Evolutionary conservation across 2,888 invertebrate species (phyloP).

Genomic region (Pandemis cinnamomeana): DNA sequence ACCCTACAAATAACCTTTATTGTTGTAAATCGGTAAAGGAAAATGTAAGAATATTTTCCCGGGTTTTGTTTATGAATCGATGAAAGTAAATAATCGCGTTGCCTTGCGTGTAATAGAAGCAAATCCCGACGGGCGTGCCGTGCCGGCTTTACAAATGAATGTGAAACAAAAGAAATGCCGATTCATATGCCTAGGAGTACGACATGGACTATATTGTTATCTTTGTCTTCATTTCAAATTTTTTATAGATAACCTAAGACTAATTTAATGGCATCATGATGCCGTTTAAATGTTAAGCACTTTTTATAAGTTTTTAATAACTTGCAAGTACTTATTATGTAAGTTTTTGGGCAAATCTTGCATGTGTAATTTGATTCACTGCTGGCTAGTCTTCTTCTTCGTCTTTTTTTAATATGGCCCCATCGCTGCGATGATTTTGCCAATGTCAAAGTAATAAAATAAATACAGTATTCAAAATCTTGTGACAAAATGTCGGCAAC

Average conservation of each 20-base stretch:
- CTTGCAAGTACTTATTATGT: too few relatives aligned
- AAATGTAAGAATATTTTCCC: neutral
- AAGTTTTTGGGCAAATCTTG: too few relatives aligned
- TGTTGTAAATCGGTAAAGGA: slow-evolving; percentile 5
- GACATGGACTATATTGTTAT: neutral
- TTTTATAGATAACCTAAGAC: neutral
- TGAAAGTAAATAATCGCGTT: slow-evolving; percentile 23
- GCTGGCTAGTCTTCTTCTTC: too few relatives aligned
- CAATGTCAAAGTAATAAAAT: too few relatives aligned
- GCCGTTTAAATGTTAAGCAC: too few relatives aligned
- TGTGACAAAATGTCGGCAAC: too few relatives aligned
- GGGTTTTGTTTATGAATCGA: slow-evolving; percentile 13
- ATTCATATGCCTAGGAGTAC: neutral
- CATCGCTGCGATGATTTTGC: too few relatives aligned
- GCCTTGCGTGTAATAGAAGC: slow-evolving; percentile 19
- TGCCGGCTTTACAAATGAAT: slow-evolving; percentile 23
- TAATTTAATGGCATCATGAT: too few relatives aligned
- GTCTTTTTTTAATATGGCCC: too few relatives aligned
- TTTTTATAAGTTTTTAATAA: too few relatives aligned
- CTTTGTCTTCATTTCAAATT: neutral
- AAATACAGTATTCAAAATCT: too few relatives aligned
- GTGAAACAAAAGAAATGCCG: slow-evolving; percentile 6
- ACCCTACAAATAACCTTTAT: neutral
- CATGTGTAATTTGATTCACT: too few relatives aligned
- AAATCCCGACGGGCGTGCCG: slow-evolving; percentile 10